These are phyloP conservation scores for Drosophila navojoa DNA, from an alignment of 1,140 invertebrate genomes.

Conservation along the genomic window DNA sequence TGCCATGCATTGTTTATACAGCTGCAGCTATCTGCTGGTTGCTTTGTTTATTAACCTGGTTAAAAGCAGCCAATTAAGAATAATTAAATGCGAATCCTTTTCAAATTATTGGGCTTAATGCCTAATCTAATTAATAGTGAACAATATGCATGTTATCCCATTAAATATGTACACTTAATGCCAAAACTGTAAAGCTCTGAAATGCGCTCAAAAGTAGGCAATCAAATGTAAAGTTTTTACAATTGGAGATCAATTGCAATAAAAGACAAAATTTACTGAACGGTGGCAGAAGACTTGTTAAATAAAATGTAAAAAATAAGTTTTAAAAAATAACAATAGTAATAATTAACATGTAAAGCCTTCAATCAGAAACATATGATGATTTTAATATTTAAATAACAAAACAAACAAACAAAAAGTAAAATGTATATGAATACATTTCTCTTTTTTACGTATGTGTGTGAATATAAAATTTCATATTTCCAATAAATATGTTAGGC, in stretches of 20 bases:
- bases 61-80: slow-evolving; percentile 17
- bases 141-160: not conserved
- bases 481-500: no score
- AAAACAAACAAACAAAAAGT: no score
- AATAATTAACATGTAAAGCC: no score
- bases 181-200: not conserved
- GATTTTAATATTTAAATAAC: no score
- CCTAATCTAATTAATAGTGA: slow-evolving; percentile 2
- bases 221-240: not conserved
- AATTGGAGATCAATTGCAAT: not conserved
- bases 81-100: slow-evolving; percentile 9
- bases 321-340: no score
- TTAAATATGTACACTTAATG: not conserved
- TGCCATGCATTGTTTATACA: not conserved
- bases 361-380: no score
- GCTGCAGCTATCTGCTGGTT: not conserved
- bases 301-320: no score
- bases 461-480: no score
- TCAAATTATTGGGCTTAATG: slow-evolving; percentile 11
- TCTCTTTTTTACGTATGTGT: no score
- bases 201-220: slow-evolving; percentile 12
- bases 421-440: no score
- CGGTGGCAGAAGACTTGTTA: no score
- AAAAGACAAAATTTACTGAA: not conserved
- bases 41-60: slow-evolving; percentile 9